Percentiles rank a stretch among this genome's conserved stretches.
Evolutionary conservation across 2,888 invertebrate genomes (phyloP).

Genomic region (Dichetophora obliterata): DNA sequence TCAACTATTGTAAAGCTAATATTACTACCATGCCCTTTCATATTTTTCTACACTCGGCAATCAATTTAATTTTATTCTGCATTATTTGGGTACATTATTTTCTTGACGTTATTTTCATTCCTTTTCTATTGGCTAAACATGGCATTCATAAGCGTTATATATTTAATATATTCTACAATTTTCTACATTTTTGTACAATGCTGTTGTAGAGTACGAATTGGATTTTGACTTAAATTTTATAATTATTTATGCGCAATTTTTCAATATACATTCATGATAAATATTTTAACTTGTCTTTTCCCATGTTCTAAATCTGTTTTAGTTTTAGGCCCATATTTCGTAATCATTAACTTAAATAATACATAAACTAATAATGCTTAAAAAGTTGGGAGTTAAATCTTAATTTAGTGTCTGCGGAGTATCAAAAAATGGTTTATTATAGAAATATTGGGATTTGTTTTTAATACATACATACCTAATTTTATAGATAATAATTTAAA

Average conservation of each 20-base stretch:
- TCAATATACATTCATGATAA: constrained; percentile 23
- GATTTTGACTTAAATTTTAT: neutral
- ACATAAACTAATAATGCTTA: no score
- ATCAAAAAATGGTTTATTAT: no score
- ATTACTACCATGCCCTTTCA: neutral
- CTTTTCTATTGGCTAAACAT: no score
- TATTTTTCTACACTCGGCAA: neutral
- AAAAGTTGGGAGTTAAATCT: no score
- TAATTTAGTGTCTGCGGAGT: no score
- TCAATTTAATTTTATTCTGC: neutral
- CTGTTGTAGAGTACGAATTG: neutral
- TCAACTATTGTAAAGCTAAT: no score
- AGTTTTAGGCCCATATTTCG: neutral
- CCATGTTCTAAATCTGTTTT: constrained; percentile 38
- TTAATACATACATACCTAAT: no score
- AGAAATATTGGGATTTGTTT: no score
- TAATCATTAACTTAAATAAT: no score
- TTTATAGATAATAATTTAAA: no score
- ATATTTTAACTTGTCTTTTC: neutral
- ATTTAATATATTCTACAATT: neutral
- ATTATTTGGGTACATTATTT: neutral
- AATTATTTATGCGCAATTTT: neutral
- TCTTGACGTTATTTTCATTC: neutral
- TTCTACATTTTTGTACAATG: neutral
- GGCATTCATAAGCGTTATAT: neutral